phyloP scores from a whole-genome alignment of 2,888 invertebrate genomes.

The Cerastis leucographa region DNA sequence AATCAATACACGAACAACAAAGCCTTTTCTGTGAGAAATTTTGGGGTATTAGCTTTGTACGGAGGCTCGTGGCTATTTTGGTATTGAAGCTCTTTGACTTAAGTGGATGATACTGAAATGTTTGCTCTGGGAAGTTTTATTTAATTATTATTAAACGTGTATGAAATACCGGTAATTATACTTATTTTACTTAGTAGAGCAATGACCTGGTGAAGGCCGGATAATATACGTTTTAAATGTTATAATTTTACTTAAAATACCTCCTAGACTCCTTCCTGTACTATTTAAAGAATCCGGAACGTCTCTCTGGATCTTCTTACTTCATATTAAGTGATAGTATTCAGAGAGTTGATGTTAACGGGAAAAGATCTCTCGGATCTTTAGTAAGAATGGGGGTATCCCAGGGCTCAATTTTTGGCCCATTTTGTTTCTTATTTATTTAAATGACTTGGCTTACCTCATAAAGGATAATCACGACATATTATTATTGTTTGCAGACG shows the following conservation, averaged over 20 bases:
- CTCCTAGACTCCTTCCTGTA: not conserved
- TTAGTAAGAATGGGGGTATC: too few relatives aligned
- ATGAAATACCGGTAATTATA: not conserved
- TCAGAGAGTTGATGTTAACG: too few relatives aligned
- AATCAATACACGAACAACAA: constrained; percentile 69
- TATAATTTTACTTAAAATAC: not conserved
- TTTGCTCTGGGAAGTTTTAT: not conserved
- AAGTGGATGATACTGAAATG: constrained; percentile 15
- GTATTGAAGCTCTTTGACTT: constrained; percentile 10
- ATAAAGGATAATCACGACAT: too few relatives aligned
- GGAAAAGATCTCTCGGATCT: too few relatives aligned
- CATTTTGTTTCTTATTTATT: too few relatives aligned
- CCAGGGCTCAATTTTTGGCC: too few relatives aligned
- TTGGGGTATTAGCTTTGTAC: constrained; percentile 36
- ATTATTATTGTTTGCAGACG: too few relatives aligned
- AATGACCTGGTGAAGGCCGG: not conserved
- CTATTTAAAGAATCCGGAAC: not conserved
- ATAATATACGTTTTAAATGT: not conserved
- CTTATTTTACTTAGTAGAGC: not conserved
- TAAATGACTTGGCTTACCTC: too few relatives aligned
- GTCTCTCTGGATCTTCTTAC: too few relatives aligned
- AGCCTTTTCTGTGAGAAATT: constrained; percentile 48
- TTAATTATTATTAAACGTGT: not conserved
- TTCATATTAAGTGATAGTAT: too few relatives aligned
- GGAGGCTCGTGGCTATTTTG: constrained; percentile 13